Percentiles rank a stretch among this genome's conserved stretches.
Conservation (phyloP, 35 echinoderm and acorn worm genomes). For the Apostichopus parvimensis region DNA sequence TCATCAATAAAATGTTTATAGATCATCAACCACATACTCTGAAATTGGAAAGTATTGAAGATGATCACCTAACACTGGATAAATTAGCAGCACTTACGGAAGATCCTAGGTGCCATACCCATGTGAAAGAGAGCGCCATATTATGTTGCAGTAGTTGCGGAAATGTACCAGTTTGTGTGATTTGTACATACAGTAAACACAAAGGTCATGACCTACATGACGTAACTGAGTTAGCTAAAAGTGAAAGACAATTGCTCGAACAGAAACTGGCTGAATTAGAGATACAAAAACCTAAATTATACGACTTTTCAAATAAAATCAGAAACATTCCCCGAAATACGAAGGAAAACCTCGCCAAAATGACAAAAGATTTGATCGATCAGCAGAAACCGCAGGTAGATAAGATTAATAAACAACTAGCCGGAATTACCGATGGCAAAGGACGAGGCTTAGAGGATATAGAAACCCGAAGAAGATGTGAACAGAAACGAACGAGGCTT, state of each 20-base stretch:
- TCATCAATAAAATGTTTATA: background rate
- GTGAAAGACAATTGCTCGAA: background rate
- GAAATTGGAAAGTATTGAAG: background rate
- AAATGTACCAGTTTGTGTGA: background rate
- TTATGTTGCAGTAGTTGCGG: constrained; percentile 8
- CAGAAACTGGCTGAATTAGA: background rate
- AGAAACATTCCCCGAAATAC: background rate
- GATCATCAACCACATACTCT: constrained; percentile 14
- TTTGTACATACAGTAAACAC: background rate
- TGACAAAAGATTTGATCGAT: background rate
- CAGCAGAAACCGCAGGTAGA: background rate
- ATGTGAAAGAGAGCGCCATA: background rate
- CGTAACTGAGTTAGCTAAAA: background rate
- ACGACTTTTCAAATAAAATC: background rate
- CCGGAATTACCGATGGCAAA: background rate
- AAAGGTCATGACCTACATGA: background rate
- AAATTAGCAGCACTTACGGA: background rate
- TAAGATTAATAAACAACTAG: background rate
- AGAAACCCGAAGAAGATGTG: background rate
- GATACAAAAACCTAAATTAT: background rate
- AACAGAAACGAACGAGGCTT: background rate
- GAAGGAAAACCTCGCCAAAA: background rate
- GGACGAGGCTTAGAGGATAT: background rate
- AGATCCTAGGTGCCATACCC: background rate
- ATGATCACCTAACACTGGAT: background rate